Evolutionary conservation across 2,888 invertebrate genomes (phyloP).

Genomic region (Eilema depressum): DNA sequence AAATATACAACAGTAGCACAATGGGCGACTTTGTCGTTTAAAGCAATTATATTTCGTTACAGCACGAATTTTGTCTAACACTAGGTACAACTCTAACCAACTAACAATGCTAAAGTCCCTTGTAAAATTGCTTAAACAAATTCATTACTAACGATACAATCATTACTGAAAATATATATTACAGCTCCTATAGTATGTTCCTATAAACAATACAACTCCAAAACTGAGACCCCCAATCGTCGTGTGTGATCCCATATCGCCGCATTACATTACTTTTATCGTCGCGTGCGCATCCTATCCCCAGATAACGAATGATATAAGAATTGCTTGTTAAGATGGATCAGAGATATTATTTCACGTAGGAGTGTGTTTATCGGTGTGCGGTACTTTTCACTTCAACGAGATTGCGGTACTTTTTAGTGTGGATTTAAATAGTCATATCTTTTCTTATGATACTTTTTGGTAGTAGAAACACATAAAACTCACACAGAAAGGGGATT

Average conservation of each 20-base stretch:
- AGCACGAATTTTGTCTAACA: no score
- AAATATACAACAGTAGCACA: no score
- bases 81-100: no score
- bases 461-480: not conserved
- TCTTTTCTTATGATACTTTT: not conserved
- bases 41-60: no score
- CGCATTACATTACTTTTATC: constrained; percentile 53
- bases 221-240: constrained; percentile 28
- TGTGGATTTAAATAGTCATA: not conserved
- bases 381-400: not conserved
- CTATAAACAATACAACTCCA: not conserved
- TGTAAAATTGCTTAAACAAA: not conserved
- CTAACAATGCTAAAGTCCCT: no score
- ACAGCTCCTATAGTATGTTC: constrained; percentile 9
- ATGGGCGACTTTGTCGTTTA: no score
- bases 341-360: constrained; percentile 28
- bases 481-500: not conserved
- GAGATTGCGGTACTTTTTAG: not conserved
- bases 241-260: constrained; percentile 53
- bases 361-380: constrained; percentile 18
- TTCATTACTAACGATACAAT: not conserved
- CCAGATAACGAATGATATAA: constrained; percentile 46
- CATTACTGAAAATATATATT: not conserved
- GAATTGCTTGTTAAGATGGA: constrained; percentile 48
- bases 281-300: constrained; percentile 49